Evolutionary conservation across 1,140 invertebrate species (phyloP).

Genomic region (Metopolophium dirhodum): DNA sequence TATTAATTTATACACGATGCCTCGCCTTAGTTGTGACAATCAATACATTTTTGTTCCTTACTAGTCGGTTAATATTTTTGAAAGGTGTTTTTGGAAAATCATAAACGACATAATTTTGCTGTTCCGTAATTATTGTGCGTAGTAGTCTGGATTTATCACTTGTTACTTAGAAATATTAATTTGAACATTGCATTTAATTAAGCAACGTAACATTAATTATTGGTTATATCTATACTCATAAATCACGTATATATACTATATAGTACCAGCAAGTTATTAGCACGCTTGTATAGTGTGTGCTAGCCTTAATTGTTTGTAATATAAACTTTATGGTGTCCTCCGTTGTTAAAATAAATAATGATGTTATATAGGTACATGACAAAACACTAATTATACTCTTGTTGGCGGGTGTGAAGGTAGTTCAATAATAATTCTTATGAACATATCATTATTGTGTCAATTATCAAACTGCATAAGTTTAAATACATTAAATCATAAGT

Average conservation of each 20-base stretch:
- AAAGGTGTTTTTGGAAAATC: not conserved
- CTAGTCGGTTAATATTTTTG: not conserved
- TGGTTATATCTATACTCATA: not conserved
- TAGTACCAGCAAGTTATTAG: not conserved
- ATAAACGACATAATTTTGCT: not conserved
- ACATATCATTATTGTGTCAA: not conserved
- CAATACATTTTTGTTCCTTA: not conserved
- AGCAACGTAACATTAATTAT: not conserved
- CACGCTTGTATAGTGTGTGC: not conserved
- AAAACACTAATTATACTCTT: not conserved
- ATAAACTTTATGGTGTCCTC: not conserved
- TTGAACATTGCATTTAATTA: conserved; percentile 6
- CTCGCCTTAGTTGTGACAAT: not conserved
- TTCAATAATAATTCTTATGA: not conserved
- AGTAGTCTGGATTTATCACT: not conserved
- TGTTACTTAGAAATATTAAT: conserved; percentile 12
- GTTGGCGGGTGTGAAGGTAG: not conserved
- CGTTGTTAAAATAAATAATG: conserved; percentile 3
- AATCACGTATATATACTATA: not conserved
- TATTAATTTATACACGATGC: not conserved
- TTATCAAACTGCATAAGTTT: not conserved
- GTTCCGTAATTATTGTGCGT: not conserved
- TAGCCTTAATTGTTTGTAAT: conserved; percentile 12
- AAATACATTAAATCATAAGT: not conserved
- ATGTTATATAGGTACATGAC: not conserved